Evolutionary conservation across 2,888 invertebrate genomes (phyloP), one percentile per base, ranked within the genome.

Genomic region (Erebia ligea): DNA sequence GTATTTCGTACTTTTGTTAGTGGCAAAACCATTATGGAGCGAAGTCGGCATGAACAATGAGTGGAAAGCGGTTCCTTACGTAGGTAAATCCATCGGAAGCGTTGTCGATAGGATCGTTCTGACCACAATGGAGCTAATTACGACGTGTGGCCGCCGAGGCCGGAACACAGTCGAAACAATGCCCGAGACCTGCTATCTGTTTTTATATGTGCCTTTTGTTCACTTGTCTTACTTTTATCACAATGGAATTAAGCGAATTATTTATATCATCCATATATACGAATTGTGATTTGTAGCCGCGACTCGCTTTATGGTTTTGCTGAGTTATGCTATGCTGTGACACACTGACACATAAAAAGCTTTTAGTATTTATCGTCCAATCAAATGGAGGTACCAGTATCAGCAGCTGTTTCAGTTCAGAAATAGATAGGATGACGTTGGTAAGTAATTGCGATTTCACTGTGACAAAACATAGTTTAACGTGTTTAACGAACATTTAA

Each of bases 111-210:
- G 82, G 81, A 92, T 91, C 92, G 79, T 81, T 75, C 78, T 82
- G 84, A 82, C 84, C 82, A 92, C 92, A 92, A 92, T 92, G 85
- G 90, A 88, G 84, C 86, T 92, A 93, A 92, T 92, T 93, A 90
- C 87, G 84, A 83, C 81, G 83, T 85, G 79, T 78, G 81, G 83
- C 77, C 76, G 77, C 73, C 67, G 74, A 71, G 78, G 81, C 84
- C 86, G 89, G 88, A 88, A 87, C 80, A 76, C 80, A 17, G 78
- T 75, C 77, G 80, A 83, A 87, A 91, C 90, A 88, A 89, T 89
- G 84, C 83, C 78, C 79, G 64, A 82, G 79, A 78, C 82, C 78
- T 76, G 81, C 76, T 79, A 76, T 77, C 77, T 84, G 79, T 82
- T 76, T 80, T 76, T 78, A 78, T 75, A 74, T 76, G 81, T 80